Evolutionary conservation across 2,113 vertebrate species (phyloP), one percentile per base, ranked within the genome.

Genomic region (Xiphophorus hellerii): DNA sequence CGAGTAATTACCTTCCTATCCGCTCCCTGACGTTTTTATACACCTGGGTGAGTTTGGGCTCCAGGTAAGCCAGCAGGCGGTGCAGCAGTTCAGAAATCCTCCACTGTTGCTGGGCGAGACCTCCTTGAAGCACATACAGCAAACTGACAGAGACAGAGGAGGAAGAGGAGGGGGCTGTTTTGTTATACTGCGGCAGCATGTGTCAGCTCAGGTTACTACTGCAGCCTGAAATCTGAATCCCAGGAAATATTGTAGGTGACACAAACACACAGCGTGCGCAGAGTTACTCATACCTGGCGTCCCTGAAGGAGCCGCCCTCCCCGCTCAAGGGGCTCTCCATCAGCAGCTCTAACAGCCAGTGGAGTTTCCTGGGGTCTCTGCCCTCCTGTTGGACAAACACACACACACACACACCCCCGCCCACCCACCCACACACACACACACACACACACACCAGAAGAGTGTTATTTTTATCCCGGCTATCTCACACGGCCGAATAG

Each of bases 11-110:
- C 98, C 98, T 99, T 89, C 97, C 98, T 71, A 99, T 99, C 66
- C 97, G 95, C 92, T 99, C 98, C 76, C 98, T 94, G 73, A 99
- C 98, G 0, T 99, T 98, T 92, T 99, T 99, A 91, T 98, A 99
- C 85, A 98, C 97, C 73, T 99, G 98, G 1, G 97, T 98, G 84
- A 99, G 97, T 92, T 97, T 99, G 65, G 98, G 98, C 81, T 99
- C 98, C 94, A 99, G 90, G 92, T 97, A 98, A 67, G 94, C 93
- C 68, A 99, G 93, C 74, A 99, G 93, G 66, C 96, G 93, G 84
- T 99, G 98, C 76, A 99, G 84, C 27, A 99, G 93, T 74, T 99
- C 96, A 30, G 98, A 95, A 1, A 99, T 97, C 76, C 97, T 95
- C 98, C 98, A 99, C 68, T 98, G 96, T 85, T 99, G 98, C 92